Base-by-base conservation (phyloP, 2,888 invertebrate species). In the Synergus laeviventris region DNA sequence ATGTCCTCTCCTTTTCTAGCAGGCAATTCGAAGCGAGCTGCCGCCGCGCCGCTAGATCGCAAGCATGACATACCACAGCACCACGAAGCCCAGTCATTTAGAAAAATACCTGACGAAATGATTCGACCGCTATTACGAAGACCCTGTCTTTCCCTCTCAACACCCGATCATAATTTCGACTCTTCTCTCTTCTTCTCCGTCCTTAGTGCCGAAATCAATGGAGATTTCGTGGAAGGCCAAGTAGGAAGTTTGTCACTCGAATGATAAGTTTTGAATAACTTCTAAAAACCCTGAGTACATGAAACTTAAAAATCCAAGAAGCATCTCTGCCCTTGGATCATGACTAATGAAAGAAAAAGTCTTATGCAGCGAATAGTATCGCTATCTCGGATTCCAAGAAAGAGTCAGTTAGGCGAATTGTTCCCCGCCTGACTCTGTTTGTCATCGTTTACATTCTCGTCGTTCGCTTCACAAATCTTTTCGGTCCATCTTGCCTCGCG, bases 81-180 rank as follows among this genome's bases (percentile, higher is more conserved):
- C 85, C 75, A 81, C 77, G 77, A 77, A 79, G 78, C 79, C 86
- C 85, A 82, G 86, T 87, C 86, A 87, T 87, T 87, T 87, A 84
- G 84, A 87, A 86, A 87, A 87, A 87, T 87, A 85, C 85, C 85
- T 84, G 82, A 84, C 85, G 83, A 86, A 87, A 86, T 84, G 87
- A 87, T 87, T 87, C 82, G 82, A 81, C 85, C 83, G 85, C 84
- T 86, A 87, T 86, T 87, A 86, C 85, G 83, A 82, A 81, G 82
- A 81, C 84, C 81, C 79, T 81, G 76, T 80, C 81, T 75, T 77
- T 81, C 75, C 83, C 74, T 76, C 61, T 79, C 62, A 70, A 70
- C 70, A 70, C 70, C 66, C 70, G 49, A 49, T 70, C 70, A 70
- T 54, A 70, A 70, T 70, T 70, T 31, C 42, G n/a, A 49, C 75